Percentiles rank a stretch among this genome's conserved stretches.
Conservation (phyloP, 2,888 invertebrate genomes). For the Himalopsyche tibetana region DNA sequence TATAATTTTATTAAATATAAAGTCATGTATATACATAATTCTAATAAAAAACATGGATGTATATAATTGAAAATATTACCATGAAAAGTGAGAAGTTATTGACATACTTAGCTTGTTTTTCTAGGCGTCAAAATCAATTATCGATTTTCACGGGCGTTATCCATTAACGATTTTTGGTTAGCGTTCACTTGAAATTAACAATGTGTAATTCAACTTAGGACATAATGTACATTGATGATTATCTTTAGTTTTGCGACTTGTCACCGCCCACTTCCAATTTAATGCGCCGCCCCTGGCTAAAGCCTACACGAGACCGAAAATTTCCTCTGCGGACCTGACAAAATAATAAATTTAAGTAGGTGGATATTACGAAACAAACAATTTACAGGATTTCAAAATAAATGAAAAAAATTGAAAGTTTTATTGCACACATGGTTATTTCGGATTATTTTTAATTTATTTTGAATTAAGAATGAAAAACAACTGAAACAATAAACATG, state of each 20-base stretch:
- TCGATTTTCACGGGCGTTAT: slow-evolving; percentile 21
- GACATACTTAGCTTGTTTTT: neutral
- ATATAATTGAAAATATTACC: neutral
- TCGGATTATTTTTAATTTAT: too few species aligned
- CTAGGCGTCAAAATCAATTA: slow-evolving; percentile 31
- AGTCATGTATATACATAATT: too few species aligned
- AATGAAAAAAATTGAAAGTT: too few species aligned
- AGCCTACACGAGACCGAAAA: neutral
- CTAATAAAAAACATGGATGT: neutral
- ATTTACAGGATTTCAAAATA: too few species aligned
- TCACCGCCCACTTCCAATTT: slow-evolving; percentile 14
- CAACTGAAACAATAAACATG: too few species aligned
- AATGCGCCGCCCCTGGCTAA: neutral
- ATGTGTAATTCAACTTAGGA: slow-evolving; percentile 19
- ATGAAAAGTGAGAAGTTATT: neutral
- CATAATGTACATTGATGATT: slow-evolving; percentile 34
- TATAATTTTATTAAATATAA: too few species aligned
- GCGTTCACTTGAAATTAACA: slow-evolving; percentile 16
- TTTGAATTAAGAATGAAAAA: too few species aligned
- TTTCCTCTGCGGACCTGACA: neutral
- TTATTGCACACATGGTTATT: too few species aligned
- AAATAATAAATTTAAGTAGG: too few species aligned
- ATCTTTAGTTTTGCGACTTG: slow-evolving; percentile 15
- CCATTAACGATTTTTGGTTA: slow-evolving; percentile 11
- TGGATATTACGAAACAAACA: too few species aligned